A percentile compares a stretch with the other conserved stretches of the same genome.
phyloP scores from a whole-genome alignment of 2,113 vertebrate species.

The Caranx ignobilis region DNA sequence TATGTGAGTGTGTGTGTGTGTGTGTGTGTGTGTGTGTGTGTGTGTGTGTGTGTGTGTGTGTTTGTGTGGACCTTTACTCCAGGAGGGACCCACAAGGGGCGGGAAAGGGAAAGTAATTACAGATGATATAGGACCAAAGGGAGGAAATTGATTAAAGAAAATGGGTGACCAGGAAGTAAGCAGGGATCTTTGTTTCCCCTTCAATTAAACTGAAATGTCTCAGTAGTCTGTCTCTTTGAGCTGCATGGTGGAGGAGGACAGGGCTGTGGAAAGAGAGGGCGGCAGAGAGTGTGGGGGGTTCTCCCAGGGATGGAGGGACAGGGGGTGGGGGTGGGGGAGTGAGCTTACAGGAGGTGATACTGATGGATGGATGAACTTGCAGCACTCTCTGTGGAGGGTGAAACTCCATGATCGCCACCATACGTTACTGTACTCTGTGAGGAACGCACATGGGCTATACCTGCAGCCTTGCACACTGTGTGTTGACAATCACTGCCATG shows the following conservation, averaged over 20 bases:
- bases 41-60: slow-evolving; percentile 29
- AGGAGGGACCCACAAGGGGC: slow-evolving; percentile 63
- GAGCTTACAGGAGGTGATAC: slow-evolving; percentile 34
- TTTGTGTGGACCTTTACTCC: slow-evolving; percentile 45
- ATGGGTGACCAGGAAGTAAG: slow-evolving; percentile 78
- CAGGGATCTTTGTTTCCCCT: slow-evolving; percentile 76
- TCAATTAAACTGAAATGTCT: slow-evolving; percentile 80
- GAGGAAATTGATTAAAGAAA: slow-evolving; percentile 83
- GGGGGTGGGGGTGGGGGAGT: too few relatives aligned
- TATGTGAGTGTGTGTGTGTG: slow-evolving; percentile 29
- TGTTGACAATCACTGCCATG: not conserved
- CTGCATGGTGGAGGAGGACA: slow-evolving; percentile 56
- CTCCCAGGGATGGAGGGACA: not conserved
- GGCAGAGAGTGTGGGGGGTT: slow-evolving; percentile 12
- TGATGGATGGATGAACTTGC: slow-evolving; percentile 52
- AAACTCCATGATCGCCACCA: slow-evolving; percentile 20
- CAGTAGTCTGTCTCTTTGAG: slow-evolving; percentile 69
- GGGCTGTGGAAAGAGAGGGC: slow-evolving; percentile 28
- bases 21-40: slow-evolving; percentile 30
- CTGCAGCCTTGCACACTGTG: not conserved
- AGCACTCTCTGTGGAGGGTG: slow-evolving; percentile 6
- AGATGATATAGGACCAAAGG: slow-evolving; percentile 80
- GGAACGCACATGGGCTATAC: not conserved
- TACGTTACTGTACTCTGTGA: slow-evolving; percentile 20
- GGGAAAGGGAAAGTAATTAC: slow-evolving; percentile 79